A percentile compares a stretch with the other conserved stretches of the same genome.
Conservation (phyloP, 2,113 vertebrate genomes). For the Chrysochloris asiatica region DNA sequence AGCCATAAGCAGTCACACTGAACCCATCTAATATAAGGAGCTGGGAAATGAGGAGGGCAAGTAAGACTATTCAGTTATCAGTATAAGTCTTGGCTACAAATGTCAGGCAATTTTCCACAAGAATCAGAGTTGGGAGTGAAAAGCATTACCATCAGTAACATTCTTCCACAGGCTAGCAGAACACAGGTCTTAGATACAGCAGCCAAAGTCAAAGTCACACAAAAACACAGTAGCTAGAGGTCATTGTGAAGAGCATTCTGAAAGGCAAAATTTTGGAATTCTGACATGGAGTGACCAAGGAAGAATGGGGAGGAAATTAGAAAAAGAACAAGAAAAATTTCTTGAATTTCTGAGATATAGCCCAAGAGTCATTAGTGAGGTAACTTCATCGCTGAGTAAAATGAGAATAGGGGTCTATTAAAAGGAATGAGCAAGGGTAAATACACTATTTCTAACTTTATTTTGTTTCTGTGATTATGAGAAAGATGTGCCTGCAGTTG, state of each 20-base stretch:
- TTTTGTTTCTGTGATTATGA: constrained; percentile 3
- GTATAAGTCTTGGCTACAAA: too few species aligned
- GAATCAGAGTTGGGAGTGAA: background rate
- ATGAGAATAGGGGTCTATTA: background rate
- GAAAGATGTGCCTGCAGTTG: background rate
- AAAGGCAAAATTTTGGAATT: background rate
- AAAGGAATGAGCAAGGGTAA: background rate
- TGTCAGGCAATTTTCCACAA: background rate
- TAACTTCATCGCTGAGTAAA: background rate
- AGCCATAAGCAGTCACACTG: background rate
- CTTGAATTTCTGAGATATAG: background rate
- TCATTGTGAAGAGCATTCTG: background rate
- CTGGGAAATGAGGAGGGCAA: background rate
- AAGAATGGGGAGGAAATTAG: background rate
- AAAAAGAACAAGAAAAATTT: background rate
- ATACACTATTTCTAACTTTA: background rate
- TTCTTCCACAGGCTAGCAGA: background rate
- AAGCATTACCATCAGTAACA: background rate
- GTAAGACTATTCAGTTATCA: background rate
- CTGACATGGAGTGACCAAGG: background rate
- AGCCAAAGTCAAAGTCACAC: background rate
- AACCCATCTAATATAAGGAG: background rate
- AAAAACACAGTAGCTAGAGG: background rate
- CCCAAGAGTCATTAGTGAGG: background rate
- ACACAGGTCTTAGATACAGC: background rate